Conservation (phyloP, 2,797 vertebrate genomes). For the Lacerta viridis region DNA sequence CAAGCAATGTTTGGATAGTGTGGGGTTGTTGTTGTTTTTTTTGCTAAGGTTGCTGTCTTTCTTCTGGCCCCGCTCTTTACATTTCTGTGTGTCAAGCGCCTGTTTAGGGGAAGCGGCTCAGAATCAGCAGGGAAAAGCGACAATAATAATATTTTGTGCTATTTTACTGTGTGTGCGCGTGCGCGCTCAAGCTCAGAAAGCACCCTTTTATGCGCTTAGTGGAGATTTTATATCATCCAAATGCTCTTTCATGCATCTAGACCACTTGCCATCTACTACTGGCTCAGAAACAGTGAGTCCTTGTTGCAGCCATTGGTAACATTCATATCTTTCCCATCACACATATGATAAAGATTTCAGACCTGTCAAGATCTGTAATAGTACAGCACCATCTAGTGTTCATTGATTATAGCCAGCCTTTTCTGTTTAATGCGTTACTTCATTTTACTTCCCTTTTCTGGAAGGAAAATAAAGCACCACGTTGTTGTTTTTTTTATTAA, state of each 20-base stretch:
- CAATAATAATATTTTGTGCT: background rate
- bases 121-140: background rate
- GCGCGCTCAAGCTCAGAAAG: background rate
- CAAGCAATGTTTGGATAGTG: background rate
- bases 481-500: background rate
- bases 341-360: background rate
- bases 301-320: background rate
- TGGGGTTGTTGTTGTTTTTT: background rate
- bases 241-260: background rate
- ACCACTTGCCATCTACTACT: background rate
- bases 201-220: background rate
- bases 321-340: background rate
- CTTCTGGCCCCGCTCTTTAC: too few relatives aligned
- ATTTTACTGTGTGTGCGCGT: background rate
- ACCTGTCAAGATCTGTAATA: constrained; percentile 15
- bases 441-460: background rate
- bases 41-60: background rate
- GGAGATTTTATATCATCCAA: background rate
- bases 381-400: constrained; percentile 61
- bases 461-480: background rate
- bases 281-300: background rate
- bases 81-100: background rate
- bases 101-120: background rate
- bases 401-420: background rate
- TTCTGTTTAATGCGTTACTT: background rate